Base-by-base conservation (phyloP, 2,797 vertebrate species). In the Catamblyrhynchus diadema region DNA sequence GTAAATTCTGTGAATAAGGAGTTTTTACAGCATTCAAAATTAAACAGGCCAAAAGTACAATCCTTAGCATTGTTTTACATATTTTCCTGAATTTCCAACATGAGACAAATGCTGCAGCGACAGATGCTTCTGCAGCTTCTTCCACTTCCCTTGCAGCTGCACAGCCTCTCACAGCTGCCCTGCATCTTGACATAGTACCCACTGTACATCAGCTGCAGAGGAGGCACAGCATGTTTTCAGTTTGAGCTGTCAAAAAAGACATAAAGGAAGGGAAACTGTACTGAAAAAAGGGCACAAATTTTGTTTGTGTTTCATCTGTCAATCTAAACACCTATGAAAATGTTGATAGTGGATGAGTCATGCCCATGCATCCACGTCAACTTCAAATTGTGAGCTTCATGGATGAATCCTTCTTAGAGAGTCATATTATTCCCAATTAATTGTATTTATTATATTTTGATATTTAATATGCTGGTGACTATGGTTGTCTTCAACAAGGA, bases 191-290 rank as follows among this genome's bases (percentile, higher is more conserved):
- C 70, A 44, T 2, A 32, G 24, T 54, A 65, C 61, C 61, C 20
- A 6, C 18, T 19, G 28, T 56, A 89, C 23, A 73, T 80, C 69
- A 91, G 79, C 51, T 91, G 56, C 81, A 71, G 64, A 72, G 35
- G 28, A 89, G 25, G 27, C 56, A 69, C 87, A 66, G 37, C 59
- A 27, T 54, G 57, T 82, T 96, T 97, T 96, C 92, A 86, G 35
- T 93, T 67, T 88, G 27, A 75, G 50, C 56, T 96, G 95, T 89
- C 91, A 93, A 67, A 83, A 91, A 71, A 64, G 12, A 23, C 12
- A 19, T 57, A 53, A 86, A 32, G 17, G 20, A 94, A 92, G 37
- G 27, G 32, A 73, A 92, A 37, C 12, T 10, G 1, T 60, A 51
- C 59, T 79, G 25, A 90, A 89, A 8, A 62, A 33, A 12, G 61